Base-by-base conservation (phyloP, 2,888 invertebrate genomes). In the Lagria hirta region DNA sequence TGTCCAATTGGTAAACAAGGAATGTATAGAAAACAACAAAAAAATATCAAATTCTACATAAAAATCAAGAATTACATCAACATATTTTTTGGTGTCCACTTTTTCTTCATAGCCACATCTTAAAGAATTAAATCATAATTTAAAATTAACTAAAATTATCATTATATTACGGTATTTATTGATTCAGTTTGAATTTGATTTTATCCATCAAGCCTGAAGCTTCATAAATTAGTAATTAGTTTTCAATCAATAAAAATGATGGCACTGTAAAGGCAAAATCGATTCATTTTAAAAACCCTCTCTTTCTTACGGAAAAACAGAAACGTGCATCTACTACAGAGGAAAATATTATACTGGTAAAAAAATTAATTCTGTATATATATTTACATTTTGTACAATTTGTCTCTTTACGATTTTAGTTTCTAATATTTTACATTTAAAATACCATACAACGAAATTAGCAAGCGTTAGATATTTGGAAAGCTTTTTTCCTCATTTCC, bases 361-460 rank as follows among this genome's bases (percentile, higher is more conserved):
- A 58, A 58, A 43, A 50, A 49, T 42, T 49, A 49, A 57, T 55
- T 58, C 51, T 56, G 49, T 57, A 49, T 58, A 52, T 56, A 57
- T 49, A 57, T 58, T 57, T 60, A 60, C 58, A 58, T 52, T 60
- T 58, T 60, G 57, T 58, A 60, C 60, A 59, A 52, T 43, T 28
- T 35, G 23, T 28, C 27, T 27, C 14, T 15, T 30, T 24, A 38
- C 15, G 17, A 38, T 28, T 38, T 30, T 30, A 28, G 26, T 35
- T 38, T 34, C 43, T 48, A 43, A 38, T 48, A 48, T 43, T 23
- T 44, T 48, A 45, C 44, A 45, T 43, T 40, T 38, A 36, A 30
- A 45, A 42, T 44, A 50, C 30, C 41, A 49, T 34, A 40, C 45
- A 33, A 48, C 42, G 24, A 43, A 36, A 43, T 36, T 30, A 43